These are phyloP conservation scores for Chaetodon trifasciatus DNA, from an alignment of 2,797 vertebrate genomes.

Conservation along the genomic window DNA sequence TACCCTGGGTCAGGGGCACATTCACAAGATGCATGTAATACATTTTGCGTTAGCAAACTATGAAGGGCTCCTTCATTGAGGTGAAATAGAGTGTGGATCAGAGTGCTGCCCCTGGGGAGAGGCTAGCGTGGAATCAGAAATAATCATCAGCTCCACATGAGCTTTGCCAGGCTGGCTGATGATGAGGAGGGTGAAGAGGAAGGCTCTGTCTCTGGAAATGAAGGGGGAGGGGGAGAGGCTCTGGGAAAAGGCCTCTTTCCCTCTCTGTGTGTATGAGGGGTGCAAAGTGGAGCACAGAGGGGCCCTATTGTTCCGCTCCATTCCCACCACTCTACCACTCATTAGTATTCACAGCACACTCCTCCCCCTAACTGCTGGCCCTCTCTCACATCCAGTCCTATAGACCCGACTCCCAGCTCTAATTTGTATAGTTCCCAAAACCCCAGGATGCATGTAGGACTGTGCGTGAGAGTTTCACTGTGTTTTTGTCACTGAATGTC, in stretches of 20 bases:
- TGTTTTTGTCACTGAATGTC: conserved; percentile 77
- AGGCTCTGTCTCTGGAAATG: conserved; percentile 84
- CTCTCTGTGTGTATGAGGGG: conserved; percentile 87
- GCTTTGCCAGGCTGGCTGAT: conserved; percentile 79
- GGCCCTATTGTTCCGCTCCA: conserved; percentile 87
- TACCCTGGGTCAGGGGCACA: conserved; percentile 65
- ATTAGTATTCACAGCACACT: conserved; percentile 89
- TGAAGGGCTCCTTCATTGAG: conserved; percentile 69
- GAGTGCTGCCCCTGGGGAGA: conserved; percentile 66
- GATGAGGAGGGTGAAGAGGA: conserved; percentile 86
- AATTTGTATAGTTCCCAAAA: conserved; percentile 88
- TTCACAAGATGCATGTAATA: conserved; percentile 75
- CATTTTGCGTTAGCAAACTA: conserved; percentile 69
- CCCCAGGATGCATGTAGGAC: conserved; percentile 83
- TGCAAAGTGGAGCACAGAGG: conserved; percentile 90
- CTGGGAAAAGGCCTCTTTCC: conserved; percentile 88
- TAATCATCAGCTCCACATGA: conserved; percentile 80
- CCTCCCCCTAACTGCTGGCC: conserved; percentile 85
- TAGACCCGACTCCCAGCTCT: conserved; percentile 85
- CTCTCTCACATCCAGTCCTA: conserved; percentile 86
- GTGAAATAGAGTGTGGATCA: conserved; percentile 77
- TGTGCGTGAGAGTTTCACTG: conserved; percentile 82
- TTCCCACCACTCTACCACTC: conserved; percentile 89
- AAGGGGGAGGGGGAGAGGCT: conserved; percentile 79
- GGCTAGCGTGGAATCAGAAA: conserved; percentile 80